Evolutionary conservation across 2,888 invertebrate genomes (phyloP).

Genomic region (Timandra comae): DNA sequence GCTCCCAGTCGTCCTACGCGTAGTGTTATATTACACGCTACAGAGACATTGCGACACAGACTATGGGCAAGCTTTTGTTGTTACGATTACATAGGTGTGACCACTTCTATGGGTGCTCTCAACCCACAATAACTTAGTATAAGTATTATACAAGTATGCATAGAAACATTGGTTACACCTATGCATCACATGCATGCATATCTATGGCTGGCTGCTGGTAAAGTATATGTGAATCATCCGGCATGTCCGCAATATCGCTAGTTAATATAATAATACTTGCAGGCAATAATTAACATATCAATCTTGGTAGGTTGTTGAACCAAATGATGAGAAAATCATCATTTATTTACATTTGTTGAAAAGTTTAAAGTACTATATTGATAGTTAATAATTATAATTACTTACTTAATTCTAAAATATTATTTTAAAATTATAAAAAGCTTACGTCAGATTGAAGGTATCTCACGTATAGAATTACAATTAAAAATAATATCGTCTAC

Average conservation of each 20-base stretch:
- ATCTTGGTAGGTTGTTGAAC: conserved; percentile 42
- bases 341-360: conserved; percentile 21
- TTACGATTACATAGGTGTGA: conserved; percentile 21
- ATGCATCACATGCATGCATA: conserved; percentile 34
- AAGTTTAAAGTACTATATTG: conserved; percentile 55
- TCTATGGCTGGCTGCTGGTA: conserved; percentile 38
- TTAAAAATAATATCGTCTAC: too few species aligned
- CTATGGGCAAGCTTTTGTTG: conserved; percentile 26
- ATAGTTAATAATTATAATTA: too few species aligned
- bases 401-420: too few species aligned
- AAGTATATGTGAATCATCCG: conserved; percentile 47
- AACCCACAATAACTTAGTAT: not conserved
- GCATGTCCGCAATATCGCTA: conserved; percentile 50
- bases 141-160: not conserved
- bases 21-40: conserved; percentile 66
- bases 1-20: conserved; percentile 61
- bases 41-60: conserved; percentile 26
- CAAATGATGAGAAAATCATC: conserved; percentile 51
- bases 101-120: conserved; percentile 3
- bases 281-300: conserved; percentile 71
- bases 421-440: too few species aligned
- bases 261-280: conserved; percentile 30
- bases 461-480: too few species aligned
- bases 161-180: conserved; percentile 21
- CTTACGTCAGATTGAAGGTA: too few species aligned